Percentiles rank a stretch among this genome's conserved stretches.
Evolutionary conservation across 2,797 vertebrate species (phyloP).

Genomic region (Peromyscus aztecus): DNA sequence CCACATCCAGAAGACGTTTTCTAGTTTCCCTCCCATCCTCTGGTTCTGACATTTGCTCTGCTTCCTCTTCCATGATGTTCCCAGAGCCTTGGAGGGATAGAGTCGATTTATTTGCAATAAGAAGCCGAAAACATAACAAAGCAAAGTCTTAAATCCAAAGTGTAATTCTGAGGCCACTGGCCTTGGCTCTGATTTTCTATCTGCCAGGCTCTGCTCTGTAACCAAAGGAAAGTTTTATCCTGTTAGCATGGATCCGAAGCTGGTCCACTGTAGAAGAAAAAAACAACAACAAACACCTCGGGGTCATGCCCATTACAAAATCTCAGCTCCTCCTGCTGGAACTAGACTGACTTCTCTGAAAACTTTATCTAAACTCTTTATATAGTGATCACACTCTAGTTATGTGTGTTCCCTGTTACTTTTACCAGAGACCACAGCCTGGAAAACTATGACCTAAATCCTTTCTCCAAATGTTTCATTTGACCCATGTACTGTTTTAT

Average conservation of each 20-base stretch:
- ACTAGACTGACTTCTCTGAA: neutral
- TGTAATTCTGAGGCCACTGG: neutral
- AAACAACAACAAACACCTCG: neutral
- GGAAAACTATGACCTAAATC: neutral
- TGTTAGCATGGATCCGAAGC: neutral
- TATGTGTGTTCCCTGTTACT: neutral
- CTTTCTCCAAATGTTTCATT: neutral
- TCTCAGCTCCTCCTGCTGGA: neutral
- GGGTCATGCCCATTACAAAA: neutral
- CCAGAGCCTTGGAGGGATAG: neutral
- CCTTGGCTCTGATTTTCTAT: neutral
- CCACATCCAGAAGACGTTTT: neutral
- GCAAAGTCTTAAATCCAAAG: neutral
- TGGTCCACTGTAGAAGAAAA: neutral
- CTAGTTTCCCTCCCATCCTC: neutral
- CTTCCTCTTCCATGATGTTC: neutral
- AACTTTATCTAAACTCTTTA: neutral
- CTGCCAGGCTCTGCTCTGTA: too few relatives aligned
- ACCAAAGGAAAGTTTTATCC: neutral
- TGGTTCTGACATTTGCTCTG: neutral
- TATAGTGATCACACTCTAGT: neutral
- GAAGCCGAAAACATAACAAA: conserved; percentile 24
- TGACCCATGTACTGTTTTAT: neutral
- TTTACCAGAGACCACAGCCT: neutral
- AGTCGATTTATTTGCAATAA: neutral